Conservation (phyloP, 2,797 vertebrate species). For the Clarias pachynema region DNA sequence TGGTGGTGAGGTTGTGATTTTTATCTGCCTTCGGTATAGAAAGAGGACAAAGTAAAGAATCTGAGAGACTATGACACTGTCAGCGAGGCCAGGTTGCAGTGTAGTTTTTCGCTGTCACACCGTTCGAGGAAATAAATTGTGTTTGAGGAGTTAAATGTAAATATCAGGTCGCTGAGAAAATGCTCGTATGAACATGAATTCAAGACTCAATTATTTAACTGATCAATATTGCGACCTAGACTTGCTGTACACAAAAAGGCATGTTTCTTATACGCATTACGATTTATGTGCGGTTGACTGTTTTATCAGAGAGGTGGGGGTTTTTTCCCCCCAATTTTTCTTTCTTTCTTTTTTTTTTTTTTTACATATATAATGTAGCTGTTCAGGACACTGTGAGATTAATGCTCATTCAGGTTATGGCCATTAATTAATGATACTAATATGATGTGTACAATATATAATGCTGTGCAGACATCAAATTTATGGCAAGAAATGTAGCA, state of each 20-base stretch:
- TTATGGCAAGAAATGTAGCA: slow-evolving; percentile 40
- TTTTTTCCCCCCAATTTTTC: background rate
- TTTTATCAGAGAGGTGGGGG: slow-evolving; percentile 51
- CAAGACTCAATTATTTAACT: background rate
- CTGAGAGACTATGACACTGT: background rate
- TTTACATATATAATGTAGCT: slow-evolving; percentile 59
- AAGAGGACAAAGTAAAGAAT: background rate
- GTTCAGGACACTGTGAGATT: slow-evolving; percentile 73
- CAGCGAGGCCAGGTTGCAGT: background rate
- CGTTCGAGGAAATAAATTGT: background rate
- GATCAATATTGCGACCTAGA: background rate
- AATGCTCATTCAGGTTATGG: slow-evolving; percentile 42
- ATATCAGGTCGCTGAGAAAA: background rate
- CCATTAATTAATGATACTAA: slow-evolving; percentile 46
- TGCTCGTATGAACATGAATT: background rate
- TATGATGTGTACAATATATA: background rate
- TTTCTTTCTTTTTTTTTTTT: slow-evolving; percentile 64
- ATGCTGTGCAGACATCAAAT: slow-evolving; percentile 40
- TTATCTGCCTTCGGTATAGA: background rate
- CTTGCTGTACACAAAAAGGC: slow-evolving; percentile 18
- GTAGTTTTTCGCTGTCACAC: background rate
- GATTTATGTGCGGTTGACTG: slow-evolving; percentile 17
- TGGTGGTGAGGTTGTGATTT: slow-evolving; percentile 11
- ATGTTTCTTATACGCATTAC: background rate
- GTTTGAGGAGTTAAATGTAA: slow-evolving; percentile 5